phyloP scores from a whole-genome alignment of 2,888 invertebrate species.

The Caenorhabditis sp. region DNA sequence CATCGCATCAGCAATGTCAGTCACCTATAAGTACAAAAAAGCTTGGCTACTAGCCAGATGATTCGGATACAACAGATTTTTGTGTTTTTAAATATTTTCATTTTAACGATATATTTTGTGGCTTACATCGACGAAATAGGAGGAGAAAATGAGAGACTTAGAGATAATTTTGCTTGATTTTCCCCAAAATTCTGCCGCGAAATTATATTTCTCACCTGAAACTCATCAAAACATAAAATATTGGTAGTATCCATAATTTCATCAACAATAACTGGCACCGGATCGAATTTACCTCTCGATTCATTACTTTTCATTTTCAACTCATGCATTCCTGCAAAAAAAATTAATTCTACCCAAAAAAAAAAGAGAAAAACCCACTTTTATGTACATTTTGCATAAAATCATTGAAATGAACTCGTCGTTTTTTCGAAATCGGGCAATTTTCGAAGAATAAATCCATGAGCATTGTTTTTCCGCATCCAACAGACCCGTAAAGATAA shows the following conservation, averaged over 20 bases:
- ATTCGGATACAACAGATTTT: no score
- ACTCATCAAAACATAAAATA: conserved; percentile 68
- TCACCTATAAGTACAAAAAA: conserved; percentile 87
- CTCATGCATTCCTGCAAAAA: conserved; percentile 80
- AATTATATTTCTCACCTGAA: conserved; percentile 71
- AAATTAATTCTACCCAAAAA: conserved; percentile 1
- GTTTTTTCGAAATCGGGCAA: conserved; percentile 75
- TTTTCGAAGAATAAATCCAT: conserved; percentile 96
- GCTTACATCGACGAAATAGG: no score
- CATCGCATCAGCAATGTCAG: conserved; percentile 99
- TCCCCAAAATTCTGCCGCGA: no score
- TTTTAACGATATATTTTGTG: no score
- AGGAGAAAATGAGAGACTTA: no score
- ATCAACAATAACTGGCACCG: conserved; percentile 90
- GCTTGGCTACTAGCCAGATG: no score
- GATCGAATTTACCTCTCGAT: conserved; percentile 76
- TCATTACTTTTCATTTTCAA: conserved; percentile 77
- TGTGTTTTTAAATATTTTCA: no score
- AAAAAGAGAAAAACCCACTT: conserved; percentile 68
- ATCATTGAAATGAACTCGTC: conserved; percentile 90
- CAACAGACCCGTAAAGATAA: conserved; percentile 83
- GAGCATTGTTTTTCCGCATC: conserved; percentile 95
- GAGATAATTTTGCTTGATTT: no score
- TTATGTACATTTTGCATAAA: conserved; percentile 96
- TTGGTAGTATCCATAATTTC: conserved; percentile 80